A percentile compares a stretch with the other conserved stretches of the same genome.
These are phyloP conservation scores for Camponotus pennsylvanicus DNA, from an alignment of 1,140 invertebrate genomes.

Conservation along the genomic window DNA sequence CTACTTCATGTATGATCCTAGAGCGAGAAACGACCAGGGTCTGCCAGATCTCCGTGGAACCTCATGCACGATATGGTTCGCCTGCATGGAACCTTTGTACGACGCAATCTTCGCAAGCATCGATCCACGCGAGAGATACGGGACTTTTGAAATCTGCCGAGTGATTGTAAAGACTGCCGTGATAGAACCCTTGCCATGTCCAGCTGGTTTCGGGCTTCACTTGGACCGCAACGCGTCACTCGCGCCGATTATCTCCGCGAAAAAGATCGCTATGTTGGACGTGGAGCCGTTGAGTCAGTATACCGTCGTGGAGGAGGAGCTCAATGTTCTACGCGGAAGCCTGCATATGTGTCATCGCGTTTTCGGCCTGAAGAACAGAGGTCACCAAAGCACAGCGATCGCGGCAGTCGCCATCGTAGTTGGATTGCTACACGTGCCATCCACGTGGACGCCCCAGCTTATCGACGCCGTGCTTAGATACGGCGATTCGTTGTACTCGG, in stretches of 20 bases:
- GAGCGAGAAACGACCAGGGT: slow-evolving; percentile 72
- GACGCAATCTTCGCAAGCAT: slow-evolving; percentile 76
- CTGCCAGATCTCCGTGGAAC: slow-evolving; percentile 64
- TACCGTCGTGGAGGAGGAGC: slow-evolving; percentile 70
- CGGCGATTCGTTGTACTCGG: slow-evolving; percentile 76
- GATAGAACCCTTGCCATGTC: slow-evolving; percentile 78
- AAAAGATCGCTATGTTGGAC: slow-evolving; percentile 66
- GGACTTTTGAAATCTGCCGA: slow-evolving; percentile 75
- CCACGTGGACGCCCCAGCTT: slow-evolving; percentile 78
- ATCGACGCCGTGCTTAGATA: slow-evolving; percentile 76
- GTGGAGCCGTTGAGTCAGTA: slow-evolving; percentile 70
- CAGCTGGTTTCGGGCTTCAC: slow-evolving; percentile 74
- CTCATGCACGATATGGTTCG: slow-evolving; percentile 82
- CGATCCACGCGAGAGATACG: slow-evolving; percentile 77
- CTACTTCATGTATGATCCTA: slow-evolving; percentile 81
- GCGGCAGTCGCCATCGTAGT: slow-evolving; percentile 77
- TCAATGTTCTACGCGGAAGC: slow-evolving; percentile 72
- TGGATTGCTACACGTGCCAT: slow-evolving; percentile 77
- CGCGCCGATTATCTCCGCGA: slow-evolving; percentile 55
- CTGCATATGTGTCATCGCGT: slow-evolving; percentile 72
- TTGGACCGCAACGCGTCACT: slow-evolving; percentile 65
- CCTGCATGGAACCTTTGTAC: slow-evolving; percentile 78
- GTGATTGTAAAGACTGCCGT: slow-evolving; percentile 76
- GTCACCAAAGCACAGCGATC: slow-evolving; percentile 80
- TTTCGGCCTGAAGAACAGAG: slow-evolving; percentile 69